Conservation (phyloP, 2,113 vertebrate species). For the Caloenas nicobarica region DNA sequence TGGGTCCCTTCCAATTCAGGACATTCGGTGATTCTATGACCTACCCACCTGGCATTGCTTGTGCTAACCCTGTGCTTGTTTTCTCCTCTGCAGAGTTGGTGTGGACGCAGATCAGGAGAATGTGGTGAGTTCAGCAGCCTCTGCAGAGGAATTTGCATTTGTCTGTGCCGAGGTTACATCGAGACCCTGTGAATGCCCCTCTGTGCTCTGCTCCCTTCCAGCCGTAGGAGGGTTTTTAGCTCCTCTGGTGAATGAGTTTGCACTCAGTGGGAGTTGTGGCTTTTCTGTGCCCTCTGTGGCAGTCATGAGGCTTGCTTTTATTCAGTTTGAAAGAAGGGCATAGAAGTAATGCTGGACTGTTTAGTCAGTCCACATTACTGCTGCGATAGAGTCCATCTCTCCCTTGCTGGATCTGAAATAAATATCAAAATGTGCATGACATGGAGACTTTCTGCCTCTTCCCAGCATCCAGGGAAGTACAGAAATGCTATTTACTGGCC, state of each 20-base stretch:
- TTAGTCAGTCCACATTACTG: background rate
- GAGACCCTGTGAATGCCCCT: background rate
- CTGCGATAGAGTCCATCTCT: background rate
- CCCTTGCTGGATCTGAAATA: background rate
- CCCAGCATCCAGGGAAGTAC: background rate
- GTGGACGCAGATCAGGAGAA: slow-evolving; percentile 94
- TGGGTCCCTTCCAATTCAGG: too few species aligned
- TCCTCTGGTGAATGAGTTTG: background rate
- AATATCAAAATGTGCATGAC: background rate
- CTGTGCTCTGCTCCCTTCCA: background rate
- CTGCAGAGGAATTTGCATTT: background rate
- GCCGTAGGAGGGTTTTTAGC: background rate
- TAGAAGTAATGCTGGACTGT: background rate
- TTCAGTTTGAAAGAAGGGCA: background rate
- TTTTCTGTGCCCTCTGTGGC: background rate
- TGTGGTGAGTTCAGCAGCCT: slow-evolving; percentile 77
- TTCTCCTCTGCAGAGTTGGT: slow-evolving; percentile 83
- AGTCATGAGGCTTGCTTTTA: background rate
- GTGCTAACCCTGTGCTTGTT: slow-evolving; percentile 7
- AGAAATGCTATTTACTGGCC: background rate
- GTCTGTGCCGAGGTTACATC: background rate
- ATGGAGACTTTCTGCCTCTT: background rate
- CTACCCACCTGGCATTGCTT: background rate
- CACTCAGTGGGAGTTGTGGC: background rate
- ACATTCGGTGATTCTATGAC: too few species aligned